These are phyloP conservation scores for Trisateles emortualis DNA, from an alignment of 2,888 invertebrate genomes.

Conservation along the genomic window DNA sequence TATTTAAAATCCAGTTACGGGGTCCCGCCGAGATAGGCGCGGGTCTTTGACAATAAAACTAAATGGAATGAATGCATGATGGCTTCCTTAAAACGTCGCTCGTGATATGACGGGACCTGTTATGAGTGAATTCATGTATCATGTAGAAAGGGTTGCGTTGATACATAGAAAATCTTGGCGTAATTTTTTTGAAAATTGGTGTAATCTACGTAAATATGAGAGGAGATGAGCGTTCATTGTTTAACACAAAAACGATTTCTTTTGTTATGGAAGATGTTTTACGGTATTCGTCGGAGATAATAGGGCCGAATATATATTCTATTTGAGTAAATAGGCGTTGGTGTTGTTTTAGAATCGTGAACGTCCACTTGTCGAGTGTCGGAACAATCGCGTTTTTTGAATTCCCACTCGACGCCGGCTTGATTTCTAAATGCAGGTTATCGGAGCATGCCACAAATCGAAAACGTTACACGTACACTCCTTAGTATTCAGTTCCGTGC, in stretches of 20 bases:
- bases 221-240: constrained; percentile 49
- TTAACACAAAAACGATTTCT: constrained; percentile 50
- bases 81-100: constrained; percentile 76
- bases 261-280: constrained; percentile 44
- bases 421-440: constrained; percentile 86
- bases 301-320: constrained; percentile 24
- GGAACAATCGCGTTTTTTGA: constrained; percentile 62
- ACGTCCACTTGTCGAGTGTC: constrained; percentile 58
- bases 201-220: constrained; percentile 58
- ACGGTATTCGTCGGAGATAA: constrained; percentile 20
- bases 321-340: constrained; percentile 25
- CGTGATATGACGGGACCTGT: constrained; percentile 76
- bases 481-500: constrained; percentile 80
- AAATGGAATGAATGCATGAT: constrained; percentile 86
- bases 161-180: constrained; percentile 65
- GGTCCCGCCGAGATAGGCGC: constrained; percentile 81
- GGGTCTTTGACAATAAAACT: constrained; percentile 85
- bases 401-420: constrained; percentile 71
- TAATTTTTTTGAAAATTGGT: constrained; percentile 61
- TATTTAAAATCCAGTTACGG: constrained; percentile 86
- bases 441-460: constrained; percentile 85
- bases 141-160: constrained; percentile 70
- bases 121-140: constrained; percentile 72
- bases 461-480: constrained; percentile 78
- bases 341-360: constrained; percentile 61